Conservation (phyloP, 1,140 invertebrate species). For the Drosophila arizonae region DNA sequence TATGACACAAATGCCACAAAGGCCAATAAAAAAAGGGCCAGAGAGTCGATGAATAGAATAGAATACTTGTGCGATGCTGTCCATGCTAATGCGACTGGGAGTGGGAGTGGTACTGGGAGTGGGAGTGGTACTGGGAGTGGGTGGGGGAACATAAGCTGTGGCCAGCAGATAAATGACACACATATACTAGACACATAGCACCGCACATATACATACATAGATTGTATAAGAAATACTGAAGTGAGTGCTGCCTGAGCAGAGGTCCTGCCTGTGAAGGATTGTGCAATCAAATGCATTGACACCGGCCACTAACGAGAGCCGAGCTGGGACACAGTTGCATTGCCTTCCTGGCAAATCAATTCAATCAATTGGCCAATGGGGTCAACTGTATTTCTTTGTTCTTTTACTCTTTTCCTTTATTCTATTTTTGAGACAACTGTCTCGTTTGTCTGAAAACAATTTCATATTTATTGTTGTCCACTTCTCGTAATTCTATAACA, state of each 20-base stretch:
- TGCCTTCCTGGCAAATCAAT: slow-evolving; percentile 77
- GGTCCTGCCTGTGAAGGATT: slow-evolving; percentile 55
- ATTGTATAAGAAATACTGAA: slow-evolving; percentile 32
- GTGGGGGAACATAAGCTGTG: slow-evolving; percentile 15
- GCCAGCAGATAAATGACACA: slow-evolving; percentile 34
- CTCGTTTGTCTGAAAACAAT: slow-evolving; percentile 64
- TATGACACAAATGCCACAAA: slow-evolving; percentile 52
- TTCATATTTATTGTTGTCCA: slow-evolving; percentile 42
- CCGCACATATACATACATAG: not conserved
- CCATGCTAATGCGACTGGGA: slow-evolving; percentile 25
- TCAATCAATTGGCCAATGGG: slow-evolving; percentile 24
- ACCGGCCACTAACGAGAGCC: slow-evolving; percentile 54
- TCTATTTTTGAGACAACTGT: slow-evolving; percentile 32
- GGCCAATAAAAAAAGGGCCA: slow-evolving; percentile 34
- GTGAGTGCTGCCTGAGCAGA: slow-evolving; percentile 13
- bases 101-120: too few relatives aligned
- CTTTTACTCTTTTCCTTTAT: too few relatives aligned
- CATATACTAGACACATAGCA: not conserved
- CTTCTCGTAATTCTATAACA: slow-evolving; percentile 41
- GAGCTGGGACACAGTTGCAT: slow-evolving; percentile 41
- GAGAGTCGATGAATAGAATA: slow-evolving; percentile 2
- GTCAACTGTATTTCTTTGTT: slow-evolving; percentile 30
- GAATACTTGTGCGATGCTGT: not conserved
- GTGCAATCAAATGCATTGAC: slow-evolving; percentile 73
- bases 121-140: not conserved